Conservation (phyloP, 2,113 vertebrate genomes). For the Clarias batrachus region DNA sequence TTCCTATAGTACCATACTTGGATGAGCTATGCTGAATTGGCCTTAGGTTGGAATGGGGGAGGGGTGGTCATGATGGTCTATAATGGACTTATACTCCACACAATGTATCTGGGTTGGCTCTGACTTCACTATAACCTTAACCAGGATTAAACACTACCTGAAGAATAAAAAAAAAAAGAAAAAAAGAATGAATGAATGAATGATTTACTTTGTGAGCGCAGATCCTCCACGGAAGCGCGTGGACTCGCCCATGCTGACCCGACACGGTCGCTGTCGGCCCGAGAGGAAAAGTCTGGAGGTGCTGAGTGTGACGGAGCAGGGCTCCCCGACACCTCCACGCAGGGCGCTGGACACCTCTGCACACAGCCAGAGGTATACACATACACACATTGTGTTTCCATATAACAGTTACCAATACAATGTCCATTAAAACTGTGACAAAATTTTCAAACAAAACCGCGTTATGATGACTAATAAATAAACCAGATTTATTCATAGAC, state of each 20-base stretch:
- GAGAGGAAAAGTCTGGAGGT: slow-evolving; percentile 92
- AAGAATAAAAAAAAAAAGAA: background rate
- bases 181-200: background rate
- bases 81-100: background rate
- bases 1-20: background rate
- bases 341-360: slow-evolving; percentile 86
- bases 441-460: background rate
- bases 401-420: background rate
- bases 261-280: slow-evolving; percentile 84
- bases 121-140: background rate
- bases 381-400: background rate
- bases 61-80: background rate
- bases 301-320: slow-evolving; percentile 86
- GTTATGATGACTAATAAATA: too few relatives aligned
- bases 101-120: background rate
- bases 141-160: background rate
- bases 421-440: background rate
- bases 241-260: slow-evolving; percentile 88
- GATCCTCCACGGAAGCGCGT: slow-evolving; percentile 91
- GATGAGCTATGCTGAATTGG: background rate
- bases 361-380: slow-evolving; percentile 86
- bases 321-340: slow-evolving; percentile 85
- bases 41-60: background rate
- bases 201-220: slow-evolving; percentile 47
- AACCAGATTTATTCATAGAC: background rate